These are phyloP conservation scores for Pseudochirops corinnae DNA, from an alignment of 2,797 vertebrate species.

Conservation along the genomic window DNA sequence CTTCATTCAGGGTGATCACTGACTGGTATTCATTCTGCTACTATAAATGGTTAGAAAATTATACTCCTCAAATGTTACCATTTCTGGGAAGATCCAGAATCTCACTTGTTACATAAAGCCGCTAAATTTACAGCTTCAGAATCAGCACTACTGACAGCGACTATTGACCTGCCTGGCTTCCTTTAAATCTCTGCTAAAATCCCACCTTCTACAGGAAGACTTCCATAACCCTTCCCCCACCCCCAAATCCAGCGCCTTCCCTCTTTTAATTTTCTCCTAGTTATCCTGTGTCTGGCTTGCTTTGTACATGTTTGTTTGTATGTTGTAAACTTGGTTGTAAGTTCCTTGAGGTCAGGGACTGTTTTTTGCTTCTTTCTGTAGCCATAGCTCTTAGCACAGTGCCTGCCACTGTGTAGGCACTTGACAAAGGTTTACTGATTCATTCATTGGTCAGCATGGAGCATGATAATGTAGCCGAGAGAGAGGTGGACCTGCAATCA, in stretches of 20 bases:
- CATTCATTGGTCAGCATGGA: background rate
- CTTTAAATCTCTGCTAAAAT: background rate
- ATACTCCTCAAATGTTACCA: slow-evolving; percentile 2
- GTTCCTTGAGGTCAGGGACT: background rate
- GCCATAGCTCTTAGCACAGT: background rate
- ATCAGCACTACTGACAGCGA: background rate
- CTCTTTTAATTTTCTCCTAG: background rate
- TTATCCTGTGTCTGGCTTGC: background rate
- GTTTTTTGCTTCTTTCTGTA: background rate
- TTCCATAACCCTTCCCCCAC: background rate
- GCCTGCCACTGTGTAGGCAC: background rate
- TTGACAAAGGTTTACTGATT: background rate
- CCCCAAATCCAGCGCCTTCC: background rate
- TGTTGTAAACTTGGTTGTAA: background rate
- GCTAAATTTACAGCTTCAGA: background rate
- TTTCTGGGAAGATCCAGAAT: background rate
- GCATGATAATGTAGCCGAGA: background rate
- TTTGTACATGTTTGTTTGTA: background rate
- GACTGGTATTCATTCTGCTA: slow-evolving; percentile 6
- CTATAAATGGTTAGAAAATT: slow-evolving; percentile 10
- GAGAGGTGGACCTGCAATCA: background rate
- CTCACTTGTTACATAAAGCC: background rate
- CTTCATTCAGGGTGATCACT: slow-evolving; percentile 9
- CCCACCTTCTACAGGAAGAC: background rate
- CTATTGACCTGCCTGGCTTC: background rate